Conservation (phyloP, 2,113 vertebrate species). For the Sinocyclocheilus rhinocerous region DNA sequence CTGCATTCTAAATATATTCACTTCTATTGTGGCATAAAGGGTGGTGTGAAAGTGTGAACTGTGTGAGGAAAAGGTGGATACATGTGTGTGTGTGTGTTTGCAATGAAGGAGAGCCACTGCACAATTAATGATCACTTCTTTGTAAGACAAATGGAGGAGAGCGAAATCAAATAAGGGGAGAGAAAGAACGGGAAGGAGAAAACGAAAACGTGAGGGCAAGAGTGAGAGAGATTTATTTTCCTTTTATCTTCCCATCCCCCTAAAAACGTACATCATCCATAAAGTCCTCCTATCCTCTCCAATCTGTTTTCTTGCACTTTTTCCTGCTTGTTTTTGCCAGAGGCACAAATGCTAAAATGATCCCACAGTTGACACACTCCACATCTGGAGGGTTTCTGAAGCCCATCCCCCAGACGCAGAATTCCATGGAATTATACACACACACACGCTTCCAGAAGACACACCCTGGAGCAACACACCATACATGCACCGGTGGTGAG, state of each 20-base stretch:
- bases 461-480: constrained; percentile 32
- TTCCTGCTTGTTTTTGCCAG: constrained; percentile 8
- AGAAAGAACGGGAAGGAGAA: background rate
- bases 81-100: background rate
- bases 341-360: constrained; percentile 34
- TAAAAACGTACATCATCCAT: background rate
- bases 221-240: constrained; percentile 5
- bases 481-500: constrained; percentile 8
- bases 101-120: constrained; percentile 1
- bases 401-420: constrained; percentile 48
- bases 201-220: background rate
- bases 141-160: background rate
- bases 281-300: background rate
- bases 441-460: constrained; percentile 5
- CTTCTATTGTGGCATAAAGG: background rate
- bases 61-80: background rate
- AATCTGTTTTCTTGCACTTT: background rate
- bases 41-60: background rate
- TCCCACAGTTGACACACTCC: constrained; percentile 37
- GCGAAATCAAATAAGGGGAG: constrained; percentile 14
- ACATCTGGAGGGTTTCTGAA: constrained; percentile 55
- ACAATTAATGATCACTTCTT: background rate
- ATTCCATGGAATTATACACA: constrained; percentile 32
- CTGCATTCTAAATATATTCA: background rate
- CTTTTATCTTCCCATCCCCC: constrained; percentile 29